These are phyloP conservation scores for Tenebrosternarchus preto DNA, from an alignment of 2,113 vertebrate species.

Conservation along the genomic window DNA sequence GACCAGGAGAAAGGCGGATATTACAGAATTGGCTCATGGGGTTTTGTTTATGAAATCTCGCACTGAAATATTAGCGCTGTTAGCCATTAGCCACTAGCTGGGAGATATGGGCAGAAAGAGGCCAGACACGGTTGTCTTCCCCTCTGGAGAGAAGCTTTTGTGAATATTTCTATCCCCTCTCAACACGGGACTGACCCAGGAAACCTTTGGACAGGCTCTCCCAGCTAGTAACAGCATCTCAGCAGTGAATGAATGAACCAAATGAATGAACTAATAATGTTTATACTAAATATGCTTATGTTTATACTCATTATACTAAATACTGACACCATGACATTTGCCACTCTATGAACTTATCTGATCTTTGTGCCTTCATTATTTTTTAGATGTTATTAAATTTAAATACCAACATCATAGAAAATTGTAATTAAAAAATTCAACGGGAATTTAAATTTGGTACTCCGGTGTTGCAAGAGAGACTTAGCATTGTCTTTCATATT, in stretches of 20 bases:
- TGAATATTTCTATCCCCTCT: conserved; percentile 5
- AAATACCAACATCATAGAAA: too few species aligned
- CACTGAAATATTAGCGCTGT: conserved; percentile 62
- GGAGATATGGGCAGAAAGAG: conserved; percentile 31
- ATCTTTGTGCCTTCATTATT: neutral
- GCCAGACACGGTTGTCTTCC: conserved; percentile 1
- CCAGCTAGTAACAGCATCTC: neutral
- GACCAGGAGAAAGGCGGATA: conserved; percentile 65
- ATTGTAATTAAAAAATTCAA: too few species aligned
- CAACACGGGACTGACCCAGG: conserved; percentile 39
- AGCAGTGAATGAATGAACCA: too few species aligned
- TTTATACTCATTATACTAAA: neutral
- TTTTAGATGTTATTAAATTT: neutral
- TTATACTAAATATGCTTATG: neutral
- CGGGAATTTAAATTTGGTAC: too few species aligned
- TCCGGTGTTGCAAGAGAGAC: too few species aligned
- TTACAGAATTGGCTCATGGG: conserved; percentile 67
- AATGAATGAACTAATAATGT: neutral
- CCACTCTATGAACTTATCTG: neutral
- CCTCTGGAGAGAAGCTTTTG: conserved; percentile 13
- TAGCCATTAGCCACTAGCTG: conserved; percentile 58
- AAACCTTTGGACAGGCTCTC: conserved; percentile 20
- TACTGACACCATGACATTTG: conserved; percentile 16
- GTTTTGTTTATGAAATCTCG: conserved; percentile 66
- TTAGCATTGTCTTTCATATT: neutral